phyloP scores from a whole-genome alignment of 2,888 invertebrate species.

The Crossocerus cetratus region DNA sequence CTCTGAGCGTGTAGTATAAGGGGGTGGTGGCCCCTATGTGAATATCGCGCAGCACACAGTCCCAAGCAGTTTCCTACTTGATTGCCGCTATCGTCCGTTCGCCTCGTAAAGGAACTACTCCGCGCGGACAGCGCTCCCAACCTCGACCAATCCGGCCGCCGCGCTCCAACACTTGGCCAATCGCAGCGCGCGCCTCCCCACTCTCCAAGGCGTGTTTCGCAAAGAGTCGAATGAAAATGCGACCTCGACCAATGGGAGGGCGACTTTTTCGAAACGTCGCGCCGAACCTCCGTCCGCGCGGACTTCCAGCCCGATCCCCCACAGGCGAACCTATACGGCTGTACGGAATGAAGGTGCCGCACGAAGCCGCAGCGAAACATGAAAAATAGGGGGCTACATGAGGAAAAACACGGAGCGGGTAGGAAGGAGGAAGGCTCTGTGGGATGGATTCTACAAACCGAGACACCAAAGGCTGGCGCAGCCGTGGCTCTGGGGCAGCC shows the following conservation, averaged over 20 bases:
- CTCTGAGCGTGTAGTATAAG: slow-evolving; percentile 56
- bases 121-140: slow-evolving; percentile 65
- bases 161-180: slow-evolving; percentile 56
- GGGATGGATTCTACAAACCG: slow-evolving; percentile 66
- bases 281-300: slow-evolving; percentile 69
- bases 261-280: slow-evolving; percentile 59
- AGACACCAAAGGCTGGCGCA: slow-evolving; percentile 62
- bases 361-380: slow-evolving; percentile 77
- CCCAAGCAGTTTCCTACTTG: slow-evolving; percentile 77
- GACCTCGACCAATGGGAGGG: slow-evolving; percentile 59
- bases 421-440: slow-evolving; percentile 51
- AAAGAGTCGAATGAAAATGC: slow-evolving; percentile 64
- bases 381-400: slow-evolving; percentile 77
- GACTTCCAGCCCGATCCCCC: slow-evolving; percentile 57
- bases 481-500: slow-evolving; percentile 25
- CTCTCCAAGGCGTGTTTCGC: slow-evolving; percentile 29
- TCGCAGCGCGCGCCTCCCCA: slow-evolving; percentile 28
- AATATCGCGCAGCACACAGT: slow-evolving; percentile 75
- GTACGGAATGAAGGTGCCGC: slow-evolving; percentile 75
- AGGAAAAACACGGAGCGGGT: slow-evolving; percentile 74
- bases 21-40: slow-evolving; percentile 69
- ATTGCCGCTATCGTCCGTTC: slow-evolving; percentile 76
- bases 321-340: slow-evolving; percentile 62
- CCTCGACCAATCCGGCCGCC: slow-evolving; percentile 61
- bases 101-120: slow-evolving; percentile 70